Conservation (phyloP, 2,888 invertebrate genomes). For the Nipponacmea schrenckii region DNA sequence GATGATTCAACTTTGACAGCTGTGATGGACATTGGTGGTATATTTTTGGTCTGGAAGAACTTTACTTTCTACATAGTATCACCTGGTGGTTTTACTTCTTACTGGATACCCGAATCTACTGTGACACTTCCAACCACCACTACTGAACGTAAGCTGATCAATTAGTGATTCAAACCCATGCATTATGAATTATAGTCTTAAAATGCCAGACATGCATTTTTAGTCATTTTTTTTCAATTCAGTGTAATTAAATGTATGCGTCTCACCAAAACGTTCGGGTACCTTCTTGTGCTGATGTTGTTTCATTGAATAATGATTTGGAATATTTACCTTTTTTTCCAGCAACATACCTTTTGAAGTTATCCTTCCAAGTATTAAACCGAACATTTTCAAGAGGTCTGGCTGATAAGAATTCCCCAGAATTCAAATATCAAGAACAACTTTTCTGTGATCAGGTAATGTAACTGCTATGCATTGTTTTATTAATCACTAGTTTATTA, state of each 20-base stretch:
- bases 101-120: not conserved
- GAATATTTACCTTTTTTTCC: not conserved
- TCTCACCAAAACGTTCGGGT: too few relatives aligned
- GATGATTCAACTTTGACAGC: not conserved
- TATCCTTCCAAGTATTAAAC: slow-evolving; percentile 46
- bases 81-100: slow-evolving; percentile 9
- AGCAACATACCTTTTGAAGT: slow-evolving; percentile 18
- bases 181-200: too few relatives aligned
- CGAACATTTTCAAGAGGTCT: slow-evolving; percentile 39
- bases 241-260: too few relatives aligned
- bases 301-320: too few relatives aligned
- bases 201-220: too few relatives aligned
- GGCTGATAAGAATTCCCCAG: slow-evolving; percentile 33
- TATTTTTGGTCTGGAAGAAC: slow-evolving; percentile 19
- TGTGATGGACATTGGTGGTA: slow-evolving; percentile 14
- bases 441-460: slow-evolving; percentile 48
- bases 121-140: not conserved
- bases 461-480: not conserved
- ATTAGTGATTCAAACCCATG: too few relatives aligned
- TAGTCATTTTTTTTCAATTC: too few relatives aligned
- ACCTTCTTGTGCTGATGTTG: too few relatives aligned
- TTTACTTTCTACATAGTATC: slow-evolving; percentile 12
- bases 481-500: not conserved
- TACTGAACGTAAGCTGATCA: not conserved
- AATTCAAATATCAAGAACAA: slow-evolving; percentile 38